Conservation (phyloP, 2,113 vertebrate species). For the Psittacara wagleri region DNA sequence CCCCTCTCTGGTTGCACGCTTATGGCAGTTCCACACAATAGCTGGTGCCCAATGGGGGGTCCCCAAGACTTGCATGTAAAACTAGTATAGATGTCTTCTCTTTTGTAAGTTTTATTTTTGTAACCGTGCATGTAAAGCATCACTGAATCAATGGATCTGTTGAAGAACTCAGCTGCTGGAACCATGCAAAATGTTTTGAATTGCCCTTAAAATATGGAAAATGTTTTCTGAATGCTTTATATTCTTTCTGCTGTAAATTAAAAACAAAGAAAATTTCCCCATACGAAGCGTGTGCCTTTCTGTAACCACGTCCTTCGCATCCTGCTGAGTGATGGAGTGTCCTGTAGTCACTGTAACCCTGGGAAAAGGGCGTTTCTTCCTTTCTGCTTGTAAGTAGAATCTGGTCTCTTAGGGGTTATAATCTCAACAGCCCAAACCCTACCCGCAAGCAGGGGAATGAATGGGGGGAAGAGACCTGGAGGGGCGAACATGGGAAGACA, state of each 20-base stretch:
- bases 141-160: conserved; percentile 99
- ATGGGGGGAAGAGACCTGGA: background rate
- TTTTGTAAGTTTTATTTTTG: conserved; percentile 99
- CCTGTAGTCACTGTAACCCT: background rate
- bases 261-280: conserved; percentile 94
- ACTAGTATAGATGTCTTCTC: conserved; percentile 95
- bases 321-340: background rate
- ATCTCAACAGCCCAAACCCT: background rate
- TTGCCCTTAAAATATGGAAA: conserved; percentile 99
- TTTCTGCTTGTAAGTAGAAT: background rate
- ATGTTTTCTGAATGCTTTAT: conserved; percentile 99
- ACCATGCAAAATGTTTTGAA: conserved; percentile 99
- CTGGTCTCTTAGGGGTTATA: rapidly evolving
- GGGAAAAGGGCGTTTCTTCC: background rate
- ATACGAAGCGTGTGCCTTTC: conserved; percentile 64
- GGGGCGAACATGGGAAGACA: rapidly evolving
- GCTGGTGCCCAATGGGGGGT: conserved; percentile 85
- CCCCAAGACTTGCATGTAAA: conserved; percentile 99
- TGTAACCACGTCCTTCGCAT: background rate
- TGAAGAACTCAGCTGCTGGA: conserved; percentile 99
- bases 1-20: conserved; percentile 85
- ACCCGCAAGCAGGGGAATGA: rapidly evolving
- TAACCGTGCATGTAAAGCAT: conserved; percentile 99
- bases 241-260: conserved; percentile 99
- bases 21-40: conserved; percentile 85